Evolutionary conservation across 2,888 invertebrate genomes (phyloP).

Genomic region (Drosophila siamana): DNA sequence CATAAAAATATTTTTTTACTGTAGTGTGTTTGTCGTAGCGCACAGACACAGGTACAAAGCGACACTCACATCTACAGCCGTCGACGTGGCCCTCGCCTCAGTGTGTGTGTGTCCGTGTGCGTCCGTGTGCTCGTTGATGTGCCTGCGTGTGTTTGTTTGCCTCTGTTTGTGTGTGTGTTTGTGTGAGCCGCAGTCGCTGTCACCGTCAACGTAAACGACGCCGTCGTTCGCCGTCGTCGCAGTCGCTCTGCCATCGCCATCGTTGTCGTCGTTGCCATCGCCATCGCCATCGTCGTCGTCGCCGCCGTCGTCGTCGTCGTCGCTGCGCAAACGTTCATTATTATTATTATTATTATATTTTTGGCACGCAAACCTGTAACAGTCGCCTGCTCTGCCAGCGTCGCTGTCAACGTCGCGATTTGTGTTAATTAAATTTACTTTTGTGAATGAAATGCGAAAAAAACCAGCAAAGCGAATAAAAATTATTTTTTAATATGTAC

Average conservation of each 20-base stretch:
- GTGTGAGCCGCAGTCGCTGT: constrained; percentile 59
- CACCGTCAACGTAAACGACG: constrained; percentile 34
- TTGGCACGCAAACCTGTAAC: constrained; percentile 77
- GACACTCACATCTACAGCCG: constrained; percentile 58
- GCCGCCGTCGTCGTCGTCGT: constrained; percentile 21
- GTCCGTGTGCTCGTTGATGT: constrained; percentile 36
- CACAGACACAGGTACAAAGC: constrained; percentile 60
- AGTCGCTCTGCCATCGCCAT: constrained; percentile 57
- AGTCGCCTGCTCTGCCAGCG: constrained; percentile 52
- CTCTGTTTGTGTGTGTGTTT: constrained; percentile 46
- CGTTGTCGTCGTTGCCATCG: constrained; percentile 45
- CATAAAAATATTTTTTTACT: constrained; percentile 78
- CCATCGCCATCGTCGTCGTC: constrained; percentile 45
- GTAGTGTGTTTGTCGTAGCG: constrained; percentile 52
- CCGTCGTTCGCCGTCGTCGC: constrained; percentile 48
- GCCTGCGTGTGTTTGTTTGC: constrained; percentile 48
- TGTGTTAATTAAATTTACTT: constrained; percentile 82
- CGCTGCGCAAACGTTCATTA: constrained; percentile 58
- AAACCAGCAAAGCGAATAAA: constrained; percentile 77
- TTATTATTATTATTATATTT: constrained; percentile 69
- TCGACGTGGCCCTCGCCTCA: constrained; percentile 71
- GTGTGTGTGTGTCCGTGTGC: constrained; percentile 57
- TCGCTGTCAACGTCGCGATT: constrained; percentile 59
- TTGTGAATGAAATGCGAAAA: constrained; percentile 82
- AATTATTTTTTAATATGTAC: constrained; percentile 74